Evolutionary conservation across 2,113 vertebrate genomes (phyloP), one percentile per base, ranked within the genome.

Genomic region (Grallaria varia): DNA sequence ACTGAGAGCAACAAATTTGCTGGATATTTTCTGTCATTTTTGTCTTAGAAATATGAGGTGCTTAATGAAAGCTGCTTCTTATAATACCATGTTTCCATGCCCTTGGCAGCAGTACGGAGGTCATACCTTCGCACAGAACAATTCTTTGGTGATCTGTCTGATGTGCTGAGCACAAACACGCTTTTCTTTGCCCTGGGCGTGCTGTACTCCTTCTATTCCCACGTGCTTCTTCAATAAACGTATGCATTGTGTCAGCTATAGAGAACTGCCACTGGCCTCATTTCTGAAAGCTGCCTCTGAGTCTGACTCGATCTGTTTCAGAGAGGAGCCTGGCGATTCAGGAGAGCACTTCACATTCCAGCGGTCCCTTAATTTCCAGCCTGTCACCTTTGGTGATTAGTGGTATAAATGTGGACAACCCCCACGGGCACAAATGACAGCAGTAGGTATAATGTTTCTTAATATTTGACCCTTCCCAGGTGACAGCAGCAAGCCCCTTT

Each of bases 181-280:
- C 81, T 97, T 93, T 97, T 96, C 91, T 97, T 97, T 95, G 91
- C 87, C 40, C 84, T 89, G 95, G 95, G 90, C 95, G 90, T 85
- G 87, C 93, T 93, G 80, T 93, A 79, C 93, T 96, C 67, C 88
- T 92, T 96, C 90, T 94, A 76, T 97, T 97, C 94, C 96, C 95
- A 95, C 90, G 93, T 88, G 33, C 56, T 92, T 84, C 42, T 96
- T 97, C 94, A 93, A 96, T 95, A 97, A 97, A 94, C 52, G 63
- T 86, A 78, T 11, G 16, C 75, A 93, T 87, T 96, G 86, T 97
- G 84, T 88, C 72, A 77, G 91, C 42, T 77, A 28, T 5, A 30
- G 59, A 83, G 37, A 56, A 42, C 27, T 76, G 40, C 45, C 71
- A 33, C 62, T 55, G 84, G 42, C 49, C 80, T 89, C n/a, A 25